phyloP scores from a whole-genome alignment of 2,888 invertebrate genomes.

The Nyleta sp. region DNA sequence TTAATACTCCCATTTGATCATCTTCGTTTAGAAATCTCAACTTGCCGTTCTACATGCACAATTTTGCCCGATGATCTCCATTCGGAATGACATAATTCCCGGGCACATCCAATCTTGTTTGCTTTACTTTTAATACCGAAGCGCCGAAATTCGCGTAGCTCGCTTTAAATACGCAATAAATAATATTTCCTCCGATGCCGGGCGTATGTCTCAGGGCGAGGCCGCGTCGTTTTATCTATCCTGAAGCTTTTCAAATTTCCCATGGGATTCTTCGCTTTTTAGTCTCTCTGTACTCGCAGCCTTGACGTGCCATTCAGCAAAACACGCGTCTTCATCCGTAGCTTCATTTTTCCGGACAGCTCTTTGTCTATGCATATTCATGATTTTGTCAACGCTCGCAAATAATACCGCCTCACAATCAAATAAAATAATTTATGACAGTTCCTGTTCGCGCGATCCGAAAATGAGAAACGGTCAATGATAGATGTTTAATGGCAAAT shows the following conservation, averaged over 20 bases:
- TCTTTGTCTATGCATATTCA: constrained; percentile 60
- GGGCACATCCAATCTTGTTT: constrained; percentile 6
- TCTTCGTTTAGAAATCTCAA: too few species aligned
- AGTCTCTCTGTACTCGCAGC: constrained; percentile 57
- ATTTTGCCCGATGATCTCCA: too few species aligned
- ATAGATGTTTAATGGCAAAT: too few species aligned
- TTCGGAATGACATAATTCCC: not conserved
- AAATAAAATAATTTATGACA: constrained; percentile 22
- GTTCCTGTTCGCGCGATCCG: too few species aligned
- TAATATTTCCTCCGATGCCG: constrained; percentile 46
- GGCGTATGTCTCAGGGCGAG: constrained; percentile 36
- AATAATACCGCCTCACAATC: constrained; percentile 24
- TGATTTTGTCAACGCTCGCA: constrained; percentile 41
- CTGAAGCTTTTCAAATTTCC: constrained; percentile 65
- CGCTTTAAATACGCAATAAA: constrained; percentile 58
- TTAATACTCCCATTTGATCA: too few species aligned
- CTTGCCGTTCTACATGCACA: too few species aligned
- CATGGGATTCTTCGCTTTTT: constrained; percentile 62
- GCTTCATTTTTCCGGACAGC: constrained; percentile 62
- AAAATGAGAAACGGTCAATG: too few species aligned
- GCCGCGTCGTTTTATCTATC: constrained; percentile 55
- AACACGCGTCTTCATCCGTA: constrained; percentile 65
- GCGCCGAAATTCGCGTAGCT: constrained; percentile 27
- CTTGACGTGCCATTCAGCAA: constrained; percentile 61
- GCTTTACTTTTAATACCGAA: constrained; percentile 2